Base-by-base conservation (phyloP, 2,888 invertebrate species). In the Alviniconcha strummeri region DNA sequence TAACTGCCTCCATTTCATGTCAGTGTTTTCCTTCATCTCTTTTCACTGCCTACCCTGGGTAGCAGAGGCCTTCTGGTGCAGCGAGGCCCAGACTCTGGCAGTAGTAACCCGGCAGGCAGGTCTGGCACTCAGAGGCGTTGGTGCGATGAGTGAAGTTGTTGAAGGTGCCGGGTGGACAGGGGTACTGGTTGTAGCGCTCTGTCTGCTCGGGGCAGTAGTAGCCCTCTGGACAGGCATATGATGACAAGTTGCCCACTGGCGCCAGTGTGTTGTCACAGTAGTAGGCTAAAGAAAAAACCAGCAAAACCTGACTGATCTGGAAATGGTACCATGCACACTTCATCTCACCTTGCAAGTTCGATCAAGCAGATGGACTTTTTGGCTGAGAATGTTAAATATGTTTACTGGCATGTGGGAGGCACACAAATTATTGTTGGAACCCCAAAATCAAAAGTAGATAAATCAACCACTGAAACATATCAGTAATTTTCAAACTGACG, bases 101-200 rank as follows among this genome's bases (percentile, higher is more conserved):
- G 85, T 91, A 93, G 85, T 86, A 93, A 8, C 92, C 91, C 5
- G 92, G 92, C 4, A 88, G 81, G 88, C 93, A 93, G 36, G 88
- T 83, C 88, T 92, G 91, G 85, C 93, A 93, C 56, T 91, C 89
- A 0, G 87, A 72, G 5, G 19, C 85, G n/a, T 85, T 80, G 8
- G 85, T 85, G 64, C 89, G 82, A 75, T 88, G 88, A 0, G 91
- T 92, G 54, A 82, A 83, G 87, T 92, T 91, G 88, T 92, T 93
- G 88, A 90, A 93, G 8, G 92, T 92, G 17, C 91, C 92, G 0
- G 90, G 81, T 5, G 91, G 91, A 86, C 93, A 93, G 0, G 91
- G 91, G 84, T 89, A 90, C 86, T 91, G 89, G 79, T 89, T 90
- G 83, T 85, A 86, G 57, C 88, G 76, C 81, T 87, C 88, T 5